Conservation (phyloP, 2,797 vertebrate genomes). For the Pipistrellus pygmaeus region DNA sequence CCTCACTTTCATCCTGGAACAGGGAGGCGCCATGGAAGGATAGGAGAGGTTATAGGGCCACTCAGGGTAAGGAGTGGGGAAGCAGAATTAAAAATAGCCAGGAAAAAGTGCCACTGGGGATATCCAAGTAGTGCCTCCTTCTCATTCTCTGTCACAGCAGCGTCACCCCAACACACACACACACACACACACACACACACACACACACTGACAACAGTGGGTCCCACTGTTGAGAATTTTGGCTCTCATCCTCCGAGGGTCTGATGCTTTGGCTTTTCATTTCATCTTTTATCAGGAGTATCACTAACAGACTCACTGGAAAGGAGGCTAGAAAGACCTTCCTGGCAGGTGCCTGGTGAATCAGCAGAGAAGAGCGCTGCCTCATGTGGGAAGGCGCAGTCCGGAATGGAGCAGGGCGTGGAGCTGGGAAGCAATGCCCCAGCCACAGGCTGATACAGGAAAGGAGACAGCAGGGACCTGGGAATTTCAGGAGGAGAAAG, state of each 20-base stretch:
- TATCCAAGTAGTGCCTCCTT: background rate
- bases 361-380: background rate
- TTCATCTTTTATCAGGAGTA: background rate
- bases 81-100: background rate
- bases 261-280: background rate
- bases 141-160: background rate
- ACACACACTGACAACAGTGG: background rate
- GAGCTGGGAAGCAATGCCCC: background rate
- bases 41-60: background rate
- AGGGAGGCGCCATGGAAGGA: background rate
- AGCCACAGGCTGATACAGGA: background rate
- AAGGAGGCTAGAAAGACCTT: background rate
- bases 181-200: background rate
- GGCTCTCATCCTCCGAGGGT: background rate
- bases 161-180: background rate
- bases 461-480: rapidly evolving
- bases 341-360: background rate
- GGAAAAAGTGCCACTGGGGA: background rate
- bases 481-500: background rate
- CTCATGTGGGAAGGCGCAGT: rapidly evolving
- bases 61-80: background rate
- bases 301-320: background rate
- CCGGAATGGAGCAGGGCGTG: rapidly evolving
- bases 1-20: background rate
- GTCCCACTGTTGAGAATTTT: background rate